A percentile compares a stretch with the other conserved stretches of the same genome.
Conservation (phyloP, 2,888 invertebrate genomes). For the Athripsodes cinereus region DNA sequence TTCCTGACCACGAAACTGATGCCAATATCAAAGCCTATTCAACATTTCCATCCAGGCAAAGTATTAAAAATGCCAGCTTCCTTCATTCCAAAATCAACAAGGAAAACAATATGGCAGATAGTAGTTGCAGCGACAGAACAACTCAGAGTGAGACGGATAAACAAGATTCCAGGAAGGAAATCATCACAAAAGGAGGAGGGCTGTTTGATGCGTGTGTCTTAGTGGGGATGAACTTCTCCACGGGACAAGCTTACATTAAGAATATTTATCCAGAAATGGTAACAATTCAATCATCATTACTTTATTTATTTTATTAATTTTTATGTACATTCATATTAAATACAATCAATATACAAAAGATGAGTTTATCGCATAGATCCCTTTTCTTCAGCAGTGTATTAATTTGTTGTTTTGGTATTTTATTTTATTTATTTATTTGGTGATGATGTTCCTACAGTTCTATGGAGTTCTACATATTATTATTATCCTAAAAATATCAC, state of each 20-base stretch:
- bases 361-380: no score
- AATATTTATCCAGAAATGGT: slow-evolving; percentile 63
- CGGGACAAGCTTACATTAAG: slow-evolving; percentile 63
- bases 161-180: background rate
- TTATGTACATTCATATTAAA: no score
- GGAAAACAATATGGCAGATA: background rate
- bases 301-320: no score
- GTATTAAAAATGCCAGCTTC: slow-evolving; percentile 3
- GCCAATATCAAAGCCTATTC: slow-evolving; percentile 3
- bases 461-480: no score
- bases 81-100: background rate
- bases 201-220: slow-evolving; percentile 64
- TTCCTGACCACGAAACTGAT: slow-evolving; percentile 1
- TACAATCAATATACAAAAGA: no score
- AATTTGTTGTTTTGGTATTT: no score
- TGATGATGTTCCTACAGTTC: no score
- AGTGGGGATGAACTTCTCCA: slow-evolving; percentile 60
- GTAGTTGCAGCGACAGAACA: background rate
- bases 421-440: no score
- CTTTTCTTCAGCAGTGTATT: no score
- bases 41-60: slow-evolving; percentile 3
- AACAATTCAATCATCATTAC: slow-evolving; percentile 31
- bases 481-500: no score
- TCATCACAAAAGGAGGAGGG: slow-evolving; percentile 30
- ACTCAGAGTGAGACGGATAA: background rate